phyloP scores from a whole-genome alignment of 2,888 invertebrate genomes.

The Elegia similella region DNA sequence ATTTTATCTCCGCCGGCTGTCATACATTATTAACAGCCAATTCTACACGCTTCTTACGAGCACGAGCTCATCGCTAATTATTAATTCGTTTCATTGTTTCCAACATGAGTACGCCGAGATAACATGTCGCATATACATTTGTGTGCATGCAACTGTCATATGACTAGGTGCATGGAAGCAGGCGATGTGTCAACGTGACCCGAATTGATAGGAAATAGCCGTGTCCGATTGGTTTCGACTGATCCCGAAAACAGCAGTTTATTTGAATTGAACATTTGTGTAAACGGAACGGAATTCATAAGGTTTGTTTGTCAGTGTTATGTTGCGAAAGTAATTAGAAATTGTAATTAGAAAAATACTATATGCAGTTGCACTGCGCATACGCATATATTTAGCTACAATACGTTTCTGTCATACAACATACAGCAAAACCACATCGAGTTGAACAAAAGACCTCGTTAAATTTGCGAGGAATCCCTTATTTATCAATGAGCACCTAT shows the following conservation, averaged over 20 bases:
- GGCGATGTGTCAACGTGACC: constrained; percentile 43
- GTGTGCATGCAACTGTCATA: constrained; percentile 31
- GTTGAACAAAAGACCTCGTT: too few species aligned
- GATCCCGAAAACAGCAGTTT: background rate
- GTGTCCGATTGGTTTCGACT: constrained; percentile 27
- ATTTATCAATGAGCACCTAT: too few species aligned
- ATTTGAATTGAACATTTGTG: background rate
- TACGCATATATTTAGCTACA: too few species aligned
- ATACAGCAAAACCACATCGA: too few species aligned
- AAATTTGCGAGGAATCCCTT: background rate
- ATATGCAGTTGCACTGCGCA: background rate
- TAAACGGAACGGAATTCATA: background rate
- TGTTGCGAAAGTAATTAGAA: background rate
- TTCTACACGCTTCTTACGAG: background rate
- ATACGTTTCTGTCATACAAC: too few species aligned
- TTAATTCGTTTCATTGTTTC: background rate
- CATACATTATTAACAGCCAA: background rate
- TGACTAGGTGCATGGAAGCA: constrained; percentile 9
- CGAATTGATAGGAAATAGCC: constrained; percentile 53
- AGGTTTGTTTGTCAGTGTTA: background rate
- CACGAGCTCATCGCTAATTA: constrained; percentile 1
- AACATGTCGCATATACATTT: background rate
- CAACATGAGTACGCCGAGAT: background rate
- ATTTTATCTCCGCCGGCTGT: background rate
- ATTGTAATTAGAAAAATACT: background rate